These are phyloP conservation scores for Drosophila merina DNA, from an alignment of 2,888 invertebrate species.

Conservation along the genomic window DNA sequence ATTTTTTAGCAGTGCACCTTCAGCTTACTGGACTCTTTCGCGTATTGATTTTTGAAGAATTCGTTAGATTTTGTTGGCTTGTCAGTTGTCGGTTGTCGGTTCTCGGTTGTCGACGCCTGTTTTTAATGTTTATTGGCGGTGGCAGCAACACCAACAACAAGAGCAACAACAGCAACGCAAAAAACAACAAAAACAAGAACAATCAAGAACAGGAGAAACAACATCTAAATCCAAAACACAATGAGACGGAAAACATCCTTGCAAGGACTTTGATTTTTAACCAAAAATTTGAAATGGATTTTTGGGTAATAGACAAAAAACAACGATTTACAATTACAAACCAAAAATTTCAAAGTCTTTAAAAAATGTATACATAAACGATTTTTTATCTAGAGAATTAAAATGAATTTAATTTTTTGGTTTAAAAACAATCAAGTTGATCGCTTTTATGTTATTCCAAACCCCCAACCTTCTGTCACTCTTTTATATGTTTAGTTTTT, in stretches of 20 bases:
- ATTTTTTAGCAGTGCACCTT: neutral
- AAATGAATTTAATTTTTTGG: too few relatives aligned
- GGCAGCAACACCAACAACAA: constrained; percentile 44
- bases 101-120: constrained; percentile 38
- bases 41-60: constrained; percentile 71
- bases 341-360: too few relatives aligned
- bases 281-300: neutral
- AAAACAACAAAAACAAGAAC: neutral
- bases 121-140: constrained; percentile 74
- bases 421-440: too few relatives aligned
- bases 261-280: neutral
- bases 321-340: neutral
- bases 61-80: constrained; percentile 34
- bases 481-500: too few relatives aligned
- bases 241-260: neutral
- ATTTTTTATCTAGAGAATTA: too few relatives aligned
- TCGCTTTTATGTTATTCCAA: too few relatives aligned
- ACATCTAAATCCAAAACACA: neutral
- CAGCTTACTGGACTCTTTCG: neutral
- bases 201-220: too few relatives aligned
- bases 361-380: too few relatives aligned
- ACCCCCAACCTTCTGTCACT: too few relatives aligned
- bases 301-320: neutral
- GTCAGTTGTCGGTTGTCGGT: constrained; percentile 9
- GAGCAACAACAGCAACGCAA: constrained; percentile 20